Evolutionary conservation across 2,888 invertebrate species (phyloP).

Genomic region (Cephus spinipes): DNA sequence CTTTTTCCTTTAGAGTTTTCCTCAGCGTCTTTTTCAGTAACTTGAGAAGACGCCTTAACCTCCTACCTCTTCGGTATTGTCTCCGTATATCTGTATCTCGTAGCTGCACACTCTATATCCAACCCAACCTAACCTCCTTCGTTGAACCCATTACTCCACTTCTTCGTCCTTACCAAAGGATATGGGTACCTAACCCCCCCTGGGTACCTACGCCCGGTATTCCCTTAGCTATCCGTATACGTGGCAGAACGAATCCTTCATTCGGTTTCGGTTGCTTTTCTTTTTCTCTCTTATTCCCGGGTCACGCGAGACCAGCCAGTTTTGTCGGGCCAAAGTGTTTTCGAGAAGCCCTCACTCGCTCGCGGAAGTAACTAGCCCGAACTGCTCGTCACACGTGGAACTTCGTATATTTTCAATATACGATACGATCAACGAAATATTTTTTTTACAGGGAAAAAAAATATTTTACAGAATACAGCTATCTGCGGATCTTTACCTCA

Average conservation of each 20-base stretch:
- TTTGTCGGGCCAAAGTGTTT: neutral
- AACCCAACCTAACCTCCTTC: neutral
- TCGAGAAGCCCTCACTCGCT: neutral
- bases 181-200: neutral
- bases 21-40: constrained; percentile 43
- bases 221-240: neutral
- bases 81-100: neutral
- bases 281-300: neutral
- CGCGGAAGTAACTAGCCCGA: neutral
- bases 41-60: constrained; percentile 46
- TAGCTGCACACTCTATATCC: neutral
- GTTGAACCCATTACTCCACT: constrained; percentile 1
- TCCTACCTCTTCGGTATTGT: constrained; percentile 14
- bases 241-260: neutral
- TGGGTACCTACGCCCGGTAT: too few species aligned
- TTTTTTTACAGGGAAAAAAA: too few species aligned
- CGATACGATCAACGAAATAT: too few species aligned
- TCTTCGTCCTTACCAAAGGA: neutral
- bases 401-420: too few species aligned
- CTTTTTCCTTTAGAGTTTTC: constrained; percentile 48
- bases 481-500: too few species aligned
- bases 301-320: neutral
- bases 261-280: neutral
- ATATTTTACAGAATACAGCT: too few species aligned
- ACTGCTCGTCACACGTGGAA: neutral